Conservation (phyloP, 1,140 invertebrate genomes). For the Trachymyrmex cornetzi region DNA sequence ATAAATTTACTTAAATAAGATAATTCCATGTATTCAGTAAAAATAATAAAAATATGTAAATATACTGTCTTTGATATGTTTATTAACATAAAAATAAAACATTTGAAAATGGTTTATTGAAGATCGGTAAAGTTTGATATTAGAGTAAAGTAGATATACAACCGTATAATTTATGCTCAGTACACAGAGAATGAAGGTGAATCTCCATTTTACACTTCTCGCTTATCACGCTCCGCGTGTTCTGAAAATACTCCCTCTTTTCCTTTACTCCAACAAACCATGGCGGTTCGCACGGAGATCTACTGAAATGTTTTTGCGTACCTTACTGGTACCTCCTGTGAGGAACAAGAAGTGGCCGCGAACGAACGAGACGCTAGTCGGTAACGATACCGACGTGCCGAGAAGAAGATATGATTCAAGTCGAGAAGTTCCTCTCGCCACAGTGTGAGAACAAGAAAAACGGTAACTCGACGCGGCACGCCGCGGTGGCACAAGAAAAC, state of each 20-base stretch:
- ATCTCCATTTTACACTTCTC: conserved; percentile 33
- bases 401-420: conserved; percentile 66
- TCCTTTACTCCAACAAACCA: conserved; percentile 34
- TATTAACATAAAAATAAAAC: too few species aligned
- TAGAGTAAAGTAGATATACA: background rate
- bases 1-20: too few species aligned
- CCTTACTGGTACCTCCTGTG: background rate
- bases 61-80: too few species aligned
- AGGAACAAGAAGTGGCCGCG: conserved; percentile 40
- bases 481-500: conserved; percentile 63
- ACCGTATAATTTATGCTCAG: background rate
- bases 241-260: conserved; percentile 24
- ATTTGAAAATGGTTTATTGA: background rate
- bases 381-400: conserved; percentile 53
- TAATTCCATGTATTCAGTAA: too few species aligned
- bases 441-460: conserved; percentile 56
- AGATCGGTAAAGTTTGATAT: background rate
- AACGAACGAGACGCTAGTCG: conserved; percentile 51
- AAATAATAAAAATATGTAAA: too few species aligned
- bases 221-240: conserved; percentile 22
- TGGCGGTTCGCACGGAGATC: conserved; percentile 30
- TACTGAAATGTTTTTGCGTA: conserved; percentile 44
- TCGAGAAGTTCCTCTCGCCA: conserved; percentile 56
- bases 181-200: background rate
- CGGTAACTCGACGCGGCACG: conserved; percentile 53